Evolutionary conservation across 2,888 invertebrate species (phyloP).

Genomic region (Marronus borbonicus): DNA sequence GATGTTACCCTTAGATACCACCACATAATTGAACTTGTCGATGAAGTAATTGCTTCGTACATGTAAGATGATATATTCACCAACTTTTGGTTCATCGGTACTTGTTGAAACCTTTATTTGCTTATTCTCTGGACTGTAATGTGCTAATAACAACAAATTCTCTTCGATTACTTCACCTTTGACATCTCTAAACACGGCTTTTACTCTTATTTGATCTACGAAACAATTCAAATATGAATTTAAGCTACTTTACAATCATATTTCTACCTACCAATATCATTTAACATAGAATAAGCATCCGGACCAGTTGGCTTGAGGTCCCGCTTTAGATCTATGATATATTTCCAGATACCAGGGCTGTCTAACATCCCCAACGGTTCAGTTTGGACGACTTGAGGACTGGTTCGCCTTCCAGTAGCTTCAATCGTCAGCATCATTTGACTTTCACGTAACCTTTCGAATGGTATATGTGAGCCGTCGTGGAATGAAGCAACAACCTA

Average conservation of each 20-base stretch:
- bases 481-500: slow-evolving; percentile 91
- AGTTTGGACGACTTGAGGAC: slow-evolving; percentile 77
- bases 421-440: slow-evolving; percentile 79
- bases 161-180: slow-evolving; percentile 78
- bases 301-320: slow-evolving; percentile 73
- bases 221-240: not conserved
- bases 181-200: slow-evolving; percentile 80
- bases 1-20: slow-evolving; percentile 94
- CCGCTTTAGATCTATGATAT: slow-evolving; percentile 82
- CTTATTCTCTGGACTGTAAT: slow-evolving; percentile 86
- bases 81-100: slow-evolving; percentile 86
- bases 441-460: slow-evolving; percentile 77
- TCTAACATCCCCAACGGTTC: slow-evolving; percentile 78
- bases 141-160: slow-evolving; percentile 82
- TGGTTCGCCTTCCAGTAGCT: slow-evolving; percentile 76
- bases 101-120: slow-evolving; percentile 91
- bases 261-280: slow-evolving; percentile 59
- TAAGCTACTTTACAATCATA: too few relatives aligned
- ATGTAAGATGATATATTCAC: slow-evolving; percentile 95
- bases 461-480: slow-evolving; percentile 87
- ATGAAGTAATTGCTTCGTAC: slow-evolving; percentile 93
- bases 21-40: slow-evolving; percentile 90
- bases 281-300: slow-evolving; percentile 63
- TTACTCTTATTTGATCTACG: slow-evolving; percentile 73
- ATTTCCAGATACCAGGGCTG: slow-evolving; percentile 85